Evolutionary conservation across 2,797 vertebrate species (phyloP), one percentile per base, ranked within the genome.

Genomic region (Sitta carolinensis): DNA sequence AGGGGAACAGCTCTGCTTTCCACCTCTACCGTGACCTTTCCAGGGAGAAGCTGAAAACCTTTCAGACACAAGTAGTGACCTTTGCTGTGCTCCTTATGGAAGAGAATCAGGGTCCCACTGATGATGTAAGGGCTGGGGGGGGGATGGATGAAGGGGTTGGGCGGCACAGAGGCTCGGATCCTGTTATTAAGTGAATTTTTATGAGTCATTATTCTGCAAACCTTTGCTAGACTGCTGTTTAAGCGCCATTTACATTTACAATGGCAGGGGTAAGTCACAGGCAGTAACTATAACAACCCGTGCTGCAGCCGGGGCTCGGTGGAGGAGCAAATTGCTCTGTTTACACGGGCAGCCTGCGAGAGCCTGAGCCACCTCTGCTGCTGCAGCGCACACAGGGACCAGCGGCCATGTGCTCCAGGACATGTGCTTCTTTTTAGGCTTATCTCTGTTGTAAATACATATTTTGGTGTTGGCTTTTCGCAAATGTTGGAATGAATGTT

Each of bases 231-330:
- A 1, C 64, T 80, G 88, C 84, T 83, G 82, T 63, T 75, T 54
- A 80, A 95, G 83, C 13, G 2, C 61, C 73, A 8, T 87, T 96
- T 87, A 74, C 70, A 36, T 36, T 78, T 77, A 91, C 89, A 95
- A 74, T 94, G 67, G 21, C 79, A 86, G 78, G 90, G 94, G 81
- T 95, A 97, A 96, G 90, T 96, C 94, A 61, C 50, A 93, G 66
- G 52, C 93, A 96, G 95, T 97, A 94, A 95, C 96, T 97, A 89
- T 97, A 97, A 97, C 95, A 97, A 97, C 89, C 82, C 11, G 17
- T 47, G 19, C 66, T 50, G 62, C 70, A 92, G 69, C 75, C 50
- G 1, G 58, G 83, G 80, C 90, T 90, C 43, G 1, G 82, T 47
- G 83, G 64, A 67, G 59, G 45, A 89, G 80, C 74, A 62, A 52